Percentiles rank a stretch among this genome's conserved stretches.
These are phyloP conservation scores for Papilio elwesi DNA, from an alignment of 2,888 invertebrate genomes.

Conservation along the genomic window DNA sequence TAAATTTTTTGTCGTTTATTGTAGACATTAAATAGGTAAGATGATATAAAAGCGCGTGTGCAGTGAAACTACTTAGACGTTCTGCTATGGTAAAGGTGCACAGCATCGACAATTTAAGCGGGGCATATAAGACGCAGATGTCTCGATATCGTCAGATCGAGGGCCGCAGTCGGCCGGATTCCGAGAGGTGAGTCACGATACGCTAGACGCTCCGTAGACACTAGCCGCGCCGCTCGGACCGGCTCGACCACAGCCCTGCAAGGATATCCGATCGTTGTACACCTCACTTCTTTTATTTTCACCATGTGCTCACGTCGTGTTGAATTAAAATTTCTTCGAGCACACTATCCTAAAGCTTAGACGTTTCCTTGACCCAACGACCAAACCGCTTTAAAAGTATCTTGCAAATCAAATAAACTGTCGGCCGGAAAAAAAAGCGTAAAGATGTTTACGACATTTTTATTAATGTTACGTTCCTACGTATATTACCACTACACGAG, in stretches of 20 bases:
- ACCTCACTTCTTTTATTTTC: constrained; percentile 41
- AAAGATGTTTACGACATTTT: constrained; percentile 32
- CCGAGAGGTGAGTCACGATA: constrained; percentile 63
- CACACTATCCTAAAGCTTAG: neutral
- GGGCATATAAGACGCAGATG: constrained; percentile 31
- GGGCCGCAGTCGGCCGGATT: constrained; percentile 61
- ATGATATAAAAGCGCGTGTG: constrained; percentile 14
- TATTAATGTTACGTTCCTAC: constrained; percentile 27
- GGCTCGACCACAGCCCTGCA: constrained; percentile 50
- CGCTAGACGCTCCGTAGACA: constrained; percentile 74
- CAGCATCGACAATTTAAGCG: constrained; percentile 29
- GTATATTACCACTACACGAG: neutral
- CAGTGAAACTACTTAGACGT: constrained; percentile 9
- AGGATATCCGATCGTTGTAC: constrained; percentile 46
- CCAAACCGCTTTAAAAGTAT: constrained; percentile 6
- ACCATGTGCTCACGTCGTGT: constrained; percentile 43
- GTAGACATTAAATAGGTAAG: neutral
- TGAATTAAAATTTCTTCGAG: constrained; percentile 43
- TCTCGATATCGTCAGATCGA: constrained; percentile 29
- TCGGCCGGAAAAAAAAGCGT: constrained; percentile 11
- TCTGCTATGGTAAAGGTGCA: constrained; percentile 22
- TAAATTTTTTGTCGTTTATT: too few species aligned
- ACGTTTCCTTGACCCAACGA: neutral
- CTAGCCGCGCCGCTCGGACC: constrained; percentile 60
- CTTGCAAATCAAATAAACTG: constrained; percentile 17